Evolutionary conservation across 2,888 invertebrate genomes (phyloP).

Genomic region (Torymus auratus): DNA sequence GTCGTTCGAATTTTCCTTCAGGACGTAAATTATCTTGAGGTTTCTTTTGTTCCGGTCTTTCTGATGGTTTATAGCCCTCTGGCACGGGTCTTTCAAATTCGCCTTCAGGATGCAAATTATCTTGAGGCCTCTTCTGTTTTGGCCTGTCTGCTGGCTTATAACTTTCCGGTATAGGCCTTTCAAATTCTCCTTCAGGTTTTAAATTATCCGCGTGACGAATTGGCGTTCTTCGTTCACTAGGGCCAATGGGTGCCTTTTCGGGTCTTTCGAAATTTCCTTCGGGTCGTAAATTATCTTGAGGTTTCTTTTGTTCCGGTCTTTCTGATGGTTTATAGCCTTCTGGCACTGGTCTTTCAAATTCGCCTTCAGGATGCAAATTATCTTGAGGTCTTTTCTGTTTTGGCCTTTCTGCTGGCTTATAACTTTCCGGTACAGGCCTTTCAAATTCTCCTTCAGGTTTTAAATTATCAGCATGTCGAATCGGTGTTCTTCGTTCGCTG

Average conservation of each 20-base stretch:
- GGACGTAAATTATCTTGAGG: conserved; percentile 77
- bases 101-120: no score
- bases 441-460: conserved; percentile 76
- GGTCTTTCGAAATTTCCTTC: conserved; percentile 77
- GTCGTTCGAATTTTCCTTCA: conserved; percentile 66
- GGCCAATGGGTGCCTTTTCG: conserved; percentile 66
- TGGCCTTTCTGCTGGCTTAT: conserved; percentile 76
- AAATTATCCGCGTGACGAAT: no score
- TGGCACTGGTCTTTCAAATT: conserved; percentile 63
- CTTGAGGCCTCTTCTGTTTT: conserved; percentile 64
- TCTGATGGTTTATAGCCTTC: no score
- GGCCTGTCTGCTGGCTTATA: conserved; percentile 57
- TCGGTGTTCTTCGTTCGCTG: conserved; percentile 70
- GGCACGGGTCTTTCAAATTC: no score
- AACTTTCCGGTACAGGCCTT: conserved; percentile 68
- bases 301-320: no score
- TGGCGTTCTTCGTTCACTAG: conserved; percentile 75
- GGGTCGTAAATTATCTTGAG: no score
- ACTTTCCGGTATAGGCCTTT: no score
- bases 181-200: no score
- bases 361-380: conserved; percentile 78
- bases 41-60: conserved; percentile 76
- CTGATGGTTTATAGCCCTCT: conserved; percentile 71
- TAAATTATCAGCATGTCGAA: conserved; percentile 79
- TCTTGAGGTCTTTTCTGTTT: conserved; percentile 74